A percentile compares a stretch with the other conserved stretches of the same genome.
These are phyloP conservation scores for Campylomormyrus tamandua DNA, from an alignment of 2,113 vertebrate genomes.

Conservation along the genomic window DNA sequence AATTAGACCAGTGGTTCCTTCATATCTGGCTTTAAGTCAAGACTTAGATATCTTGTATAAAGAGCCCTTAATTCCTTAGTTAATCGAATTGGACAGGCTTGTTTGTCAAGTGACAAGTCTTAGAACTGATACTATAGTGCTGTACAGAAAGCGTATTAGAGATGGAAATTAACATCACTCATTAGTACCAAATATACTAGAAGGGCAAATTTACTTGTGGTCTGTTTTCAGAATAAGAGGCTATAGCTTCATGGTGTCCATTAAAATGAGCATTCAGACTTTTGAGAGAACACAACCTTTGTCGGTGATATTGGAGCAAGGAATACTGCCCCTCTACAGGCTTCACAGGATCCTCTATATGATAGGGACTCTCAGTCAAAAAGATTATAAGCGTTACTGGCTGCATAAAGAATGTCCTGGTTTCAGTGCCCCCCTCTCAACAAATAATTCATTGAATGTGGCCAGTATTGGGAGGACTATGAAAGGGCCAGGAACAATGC, in stretches of 20 bases:
- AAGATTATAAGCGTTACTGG: background rate
- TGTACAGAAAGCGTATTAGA: background rate
- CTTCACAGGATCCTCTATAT: background rate
- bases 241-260: background rate
- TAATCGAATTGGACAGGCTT: background rate
- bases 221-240: background rate
- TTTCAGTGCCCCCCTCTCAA: background rate
- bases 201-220: background rate
- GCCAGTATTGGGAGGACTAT: background rate
- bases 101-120: background rate
- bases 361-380: background rate
- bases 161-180: background rate
- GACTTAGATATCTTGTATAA: background rate
- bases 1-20: background rate
- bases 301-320: background rate
- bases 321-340: background rate
- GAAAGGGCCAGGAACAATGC: background rate
- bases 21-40: background rate
- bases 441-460: background rate
- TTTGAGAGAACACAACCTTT: background rate
- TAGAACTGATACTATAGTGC: background rate
- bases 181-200: background rate
- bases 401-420: background rate
- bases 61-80: background rate
- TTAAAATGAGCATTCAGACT: background rate